A percentile compares a stretch with the other conserved stretches of the same genome.
Conservation (phyloP, 2,888 invertebrate genomes). For the Hemicrepidius hirtus region DNA sequence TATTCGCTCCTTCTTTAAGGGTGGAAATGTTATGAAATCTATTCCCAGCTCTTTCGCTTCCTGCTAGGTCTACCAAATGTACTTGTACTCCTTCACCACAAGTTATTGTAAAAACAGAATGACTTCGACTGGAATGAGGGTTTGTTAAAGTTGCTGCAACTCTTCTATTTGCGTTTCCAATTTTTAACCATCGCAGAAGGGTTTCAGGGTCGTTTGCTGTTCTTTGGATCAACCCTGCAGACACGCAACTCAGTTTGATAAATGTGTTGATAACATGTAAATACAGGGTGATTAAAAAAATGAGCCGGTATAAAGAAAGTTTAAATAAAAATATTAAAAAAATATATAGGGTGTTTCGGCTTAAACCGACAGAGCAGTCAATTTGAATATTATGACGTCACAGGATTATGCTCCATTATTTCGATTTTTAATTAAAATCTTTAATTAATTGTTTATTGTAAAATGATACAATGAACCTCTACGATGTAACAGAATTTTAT, state of each 20-base stretch:
- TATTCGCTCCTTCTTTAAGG: slow-evolving; percentile 80
- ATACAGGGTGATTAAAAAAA: no score
- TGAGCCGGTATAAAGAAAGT: no score
- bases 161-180: slow-evolving; percentile 78
- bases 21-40: slow-evolving; percentile 71
- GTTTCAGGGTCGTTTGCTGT: slow-evolving; percentile 75
- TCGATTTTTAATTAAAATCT: no score
- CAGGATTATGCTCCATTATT: no score
- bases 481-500: no score
- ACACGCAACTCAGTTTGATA: slow-evolving; percentile 23
- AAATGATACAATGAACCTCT: no score
- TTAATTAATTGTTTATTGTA: no score
- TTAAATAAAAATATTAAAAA: no score
- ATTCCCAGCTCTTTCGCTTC: slow-evolving; percentile 79
- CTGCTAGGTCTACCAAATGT: slow-evolving; percentile 80
- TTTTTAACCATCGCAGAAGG: slow-evolving; percentile 76
- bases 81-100: slow-evolving; percentile 79
- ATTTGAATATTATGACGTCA: no score
- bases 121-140: slow-evolving; percentile 82
- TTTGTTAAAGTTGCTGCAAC: slow-evolving; percentile 84
- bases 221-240: slow-evolving; percentile 79
- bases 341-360: no score
- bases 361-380: no score
- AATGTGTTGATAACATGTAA: neutral
- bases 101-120: slow-evolving; percentile 82